Evolutionary conservation across 2,797 vertebrate genomes (phyloP), one percentile per base, ranked within the genome.

Genomic region (Scolopax bukidnonensis): DNA sequence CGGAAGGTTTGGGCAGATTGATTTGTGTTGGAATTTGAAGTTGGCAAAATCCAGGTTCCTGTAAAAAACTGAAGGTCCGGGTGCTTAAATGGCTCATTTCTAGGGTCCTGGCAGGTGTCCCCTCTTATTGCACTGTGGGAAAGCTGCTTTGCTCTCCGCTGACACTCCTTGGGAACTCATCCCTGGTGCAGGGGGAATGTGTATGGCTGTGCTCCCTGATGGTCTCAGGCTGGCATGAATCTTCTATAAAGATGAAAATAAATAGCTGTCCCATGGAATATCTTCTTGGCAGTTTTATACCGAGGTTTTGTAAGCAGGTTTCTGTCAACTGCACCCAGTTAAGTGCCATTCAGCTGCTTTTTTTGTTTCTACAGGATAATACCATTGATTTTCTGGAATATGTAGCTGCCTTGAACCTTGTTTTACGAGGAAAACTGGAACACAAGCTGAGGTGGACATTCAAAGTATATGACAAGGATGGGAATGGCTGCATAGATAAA

Each of bases 331-430:
- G 2, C 3, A 5, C n/a, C 27, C 33, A 13, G 13, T 11, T 28
- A 2, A 40, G 36, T 7, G 32, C 33, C 28, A n/a, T 1, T 54
- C 67, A 63, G 54, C 68, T 71, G 54, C 21, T 68, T 32, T 32
- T 54, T 48, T 68, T 93, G 20, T 50, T 51, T 78, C 77, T 21
- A 3, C 97, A 99, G 99, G 99, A 99, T 75, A 99, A 99, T 96
- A 99, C 99, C 87, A 99, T 99, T 7, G 99, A 99, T 97, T 99
- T 99, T 94, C 98, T 99, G 98, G 99, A 99, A 79, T 99, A 99
- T 0, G 99, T 99, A 17, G 99, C 99, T 47, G 99, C 99, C 74
- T 97, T 99, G 97, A 99, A 99, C 95, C 98, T 99, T 17, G 99
- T 99, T 87, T 97, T 99, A 74, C 97, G 99, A 91, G 99, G 99